phyloP scores from a whole-genome alignment of 2,797 vertebrate species.

The Falco columbarius region DNA sequence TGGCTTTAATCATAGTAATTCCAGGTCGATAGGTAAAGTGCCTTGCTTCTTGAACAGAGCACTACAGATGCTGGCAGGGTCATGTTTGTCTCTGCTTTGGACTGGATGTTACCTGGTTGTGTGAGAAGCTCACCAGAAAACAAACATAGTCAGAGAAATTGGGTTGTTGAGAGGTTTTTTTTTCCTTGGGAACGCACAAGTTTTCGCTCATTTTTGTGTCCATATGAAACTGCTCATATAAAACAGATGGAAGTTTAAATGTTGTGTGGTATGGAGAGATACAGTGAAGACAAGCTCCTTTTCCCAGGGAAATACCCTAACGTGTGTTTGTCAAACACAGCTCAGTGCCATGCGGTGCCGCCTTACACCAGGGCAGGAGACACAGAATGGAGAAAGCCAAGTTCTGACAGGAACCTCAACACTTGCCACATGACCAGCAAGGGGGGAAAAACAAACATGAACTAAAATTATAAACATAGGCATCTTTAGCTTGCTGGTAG shows the following conservation, averaged over 20 bases:
- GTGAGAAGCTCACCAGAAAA: background rate
- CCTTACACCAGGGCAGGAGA: background rate
- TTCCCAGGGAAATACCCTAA: background rate
- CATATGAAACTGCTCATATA: background rate
- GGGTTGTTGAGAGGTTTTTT: background rate
- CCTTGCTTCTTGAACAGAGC: background rate
- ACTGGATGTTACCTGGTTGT: background rate
- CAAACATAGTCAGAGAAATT: background rate
- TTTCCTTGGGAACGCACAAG: background rate
- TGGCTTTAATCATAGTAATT: background rate
- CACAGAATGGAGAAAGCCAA: background rate
- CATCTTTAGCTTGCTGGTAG: background rate
- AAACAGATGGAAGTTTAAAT: background rate
- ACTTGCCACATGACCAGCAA: background rate
- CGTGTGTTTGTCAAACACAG: background rate
- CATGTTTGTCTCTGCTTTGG: background rate
- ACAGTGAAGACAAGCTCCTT: background rate
- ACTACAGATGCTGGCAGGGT: background rate
- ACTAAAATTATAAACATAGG: background rate
- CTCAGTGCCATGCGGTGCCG: background rate
- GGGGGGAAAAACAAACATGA: background rate
- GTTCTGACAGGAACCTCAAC: background rate
- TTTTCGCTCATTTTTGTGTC: background rate
- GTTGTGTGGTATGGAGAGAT: background rate
- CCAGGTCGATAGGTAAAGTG: background rate